phyloP scores from a whole-genome alignment of 1,140 invertebrate genomes.

The Uloborus diversus region DNA sequence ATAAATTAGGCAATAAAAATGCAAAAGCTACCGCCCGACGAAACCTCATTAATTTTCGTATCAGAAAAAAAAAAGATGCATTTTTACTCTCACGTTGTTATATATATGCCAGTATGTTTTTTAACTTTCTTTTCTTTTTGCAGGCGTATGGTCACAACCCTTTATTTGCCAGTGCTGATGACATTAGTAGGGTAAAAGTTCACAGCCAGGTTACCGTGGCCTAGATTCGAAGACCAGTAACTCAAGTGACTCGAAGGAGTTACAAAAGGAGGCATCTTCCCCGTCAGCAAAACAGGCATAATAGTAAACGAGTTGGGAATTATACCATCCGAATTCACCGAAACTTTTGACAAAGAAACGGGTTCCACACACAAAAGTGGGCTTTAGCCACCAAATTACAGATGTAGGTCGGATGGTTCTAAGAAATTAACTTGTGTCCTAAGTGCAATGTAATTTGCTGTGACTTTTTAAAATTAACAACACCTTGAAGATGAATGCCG shows the following conservation, averaged over 20 bases:
- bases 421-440: constrained; percentile 9
- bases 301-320: no score
- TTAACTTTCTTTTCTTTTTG: constrained; percentile 45
- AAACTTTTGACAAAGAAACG: constrained; percentile 21
- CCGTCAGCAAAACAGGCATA: no score
- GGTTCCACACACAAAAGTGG: constrained; percentile 43
- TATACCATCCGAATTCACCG: no score
- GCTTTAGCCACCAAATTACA: constrained; percentile 12
- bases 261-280: no score
- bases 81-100: background rate
- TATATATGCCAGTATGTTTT: background rate
- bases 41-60: background rate
- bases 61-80: background rate
- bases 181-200: constrained; percentile 54
- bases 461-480: constrained; percentile 22
- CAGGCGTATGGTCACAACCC: background rate
- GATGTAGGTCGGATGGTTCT: constrained; percentile 26
- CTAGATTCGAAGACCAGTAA: constrained; percentile 24
- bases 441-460: constrained; percentile 21
- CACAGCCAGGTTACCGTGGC: constrained; percentile 25
- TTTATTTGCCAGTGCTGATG: background rate
- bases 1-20: background rate
- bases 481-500: no score
- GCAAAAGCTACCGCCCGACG: background rate
- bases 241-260: background rate